Conservation (phyloP, 2,888 invertebrate species). For the Ormyrus pomaceus region DNA sequence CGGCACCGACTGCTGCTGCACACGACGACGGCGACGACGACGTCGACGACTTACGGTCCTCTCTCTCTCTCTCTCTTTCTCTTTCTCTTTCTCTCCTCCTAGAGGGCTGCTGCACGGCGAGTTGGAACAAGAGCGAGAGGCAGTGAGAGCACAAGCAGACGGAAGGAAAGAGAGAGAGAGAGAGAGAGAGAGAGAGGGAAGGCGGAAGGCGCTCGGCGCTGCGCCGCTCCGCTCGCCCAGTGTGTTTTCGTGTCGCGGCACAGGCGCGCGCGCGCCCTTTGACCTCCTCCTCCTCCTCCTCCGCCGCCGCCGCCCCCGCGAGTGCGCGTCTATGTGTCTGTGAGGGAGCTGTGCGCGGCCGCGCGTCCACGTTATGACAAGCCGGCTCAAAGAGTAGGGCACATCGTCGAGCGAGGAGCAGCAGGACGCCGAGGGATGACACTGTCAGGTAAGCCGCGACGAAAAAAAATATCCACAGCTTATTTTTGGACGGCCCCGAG, state of each 20-base stretch:
- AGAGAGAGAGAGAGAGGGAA: constrained; percentile 40
- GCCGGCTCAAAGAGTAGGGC: constrained; percentile 30
- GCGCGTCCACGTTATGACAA: constrained; percentile 66
- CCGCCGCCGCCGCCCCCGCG: neutral
- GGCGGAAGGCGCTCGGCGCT: neutral
- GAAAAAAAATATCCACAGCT: constrained; percentile 30
- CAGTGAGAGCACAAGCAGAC: constrained; percentile 1
- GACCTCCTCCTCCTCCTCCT: too few relatives aligned
- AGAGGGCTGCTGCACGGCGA: neutral
- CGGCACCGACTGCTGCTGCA: constrained; percentile 62
- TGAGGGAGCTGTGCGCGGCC: constrained; percentile 2
- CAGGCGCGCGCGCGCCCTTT: neutral
- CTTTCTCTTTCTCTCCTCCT: constrained; percentile 15
- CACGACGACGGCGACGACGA: neutral
- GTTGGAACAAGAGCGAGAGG: neutral
- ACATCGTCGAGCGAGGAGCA: constrained; percentile 49
- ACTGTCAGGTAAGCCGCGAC: constrained; percentile 68
- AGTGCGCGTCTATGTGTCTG: neutral
- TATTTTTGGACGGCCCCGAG: constrained; percentile 47
- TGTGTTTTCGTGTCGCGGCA: neutral
- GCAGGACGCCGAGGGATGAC: constrained; percentile 70
- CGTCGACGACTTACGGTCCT: neutral
- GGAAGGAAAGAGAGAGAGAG: constrained; percentile 48
- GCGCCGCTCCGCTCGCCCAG: neutral
- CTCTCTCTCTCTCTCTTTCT: constrained; percentile 13